These are phyloP conservation scores for Henricia sp. DNA, from an alignment of 53 echinoderm and acorn worm species.

Conservation along the genomic window DNA sequence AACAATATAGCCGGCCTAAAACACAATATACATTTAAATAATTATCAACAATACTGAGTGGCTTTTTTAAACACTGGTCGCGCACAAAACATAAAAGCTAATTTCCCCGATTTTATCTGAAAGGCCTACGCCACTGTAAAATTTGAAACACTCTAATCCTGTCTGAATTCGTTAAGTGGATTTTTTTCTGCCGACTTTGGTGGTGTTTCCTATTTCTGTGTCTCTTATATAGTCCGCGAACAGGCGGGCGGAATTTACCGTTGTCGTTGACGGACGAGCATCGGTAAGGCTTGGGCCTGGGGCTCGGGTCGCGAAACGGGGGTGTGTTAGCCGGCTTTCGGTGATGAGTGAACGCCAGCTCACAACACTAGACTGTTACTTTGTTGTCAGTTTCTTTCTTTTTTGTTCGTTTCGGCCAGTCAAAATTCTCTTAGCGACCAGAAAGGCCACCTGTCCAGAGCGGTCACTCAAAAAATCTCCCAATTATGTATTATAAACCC, in stretches of 20 bases:
- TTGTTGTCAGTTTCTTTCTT: neutral
- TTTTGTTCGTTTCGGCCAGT: too few species aligned
- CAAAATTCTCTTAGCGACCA: too few species aligned
- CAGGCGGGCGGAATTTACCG: neutral
- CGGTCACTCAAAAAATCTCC: too few species aligned
- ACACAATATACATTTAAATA: too few species aligned
- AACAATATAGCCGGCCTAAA: too few species aligned
- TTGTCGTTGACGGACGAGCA: constrained; percentile 5
- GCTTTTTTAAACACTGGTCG: too few species aligned
- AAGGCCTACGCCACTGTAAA: neutral
- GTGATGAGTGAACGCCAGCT: constrained; percentile 1
- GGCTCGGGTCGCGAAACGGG: neutral
- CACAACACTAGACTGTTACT: constrained; percentile 11
- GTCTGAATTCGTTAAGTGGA: neutral
- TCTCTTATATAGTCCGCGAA: neutral
- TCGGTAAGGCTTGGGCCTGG: neutral
- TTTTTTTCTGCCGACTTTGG: neutral
- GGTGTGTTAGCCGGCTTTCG: constrained; percentile 9
- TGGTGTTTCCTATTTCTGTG: neutral
- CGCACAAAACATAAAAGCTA: too few species aligned
- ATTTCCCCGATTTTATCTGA: too few species aligned
- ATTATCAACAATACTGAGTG: too few species aligned
- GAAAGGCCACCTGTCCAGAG: too few species aligned
- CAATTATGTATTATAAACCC: too few species aligned
- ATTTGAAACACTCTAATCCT: constrained; percentile 10